Base-by-base conservation (phyloP, 2,797 vertebrate species). In the Phylloscopus collybita region DNA sequence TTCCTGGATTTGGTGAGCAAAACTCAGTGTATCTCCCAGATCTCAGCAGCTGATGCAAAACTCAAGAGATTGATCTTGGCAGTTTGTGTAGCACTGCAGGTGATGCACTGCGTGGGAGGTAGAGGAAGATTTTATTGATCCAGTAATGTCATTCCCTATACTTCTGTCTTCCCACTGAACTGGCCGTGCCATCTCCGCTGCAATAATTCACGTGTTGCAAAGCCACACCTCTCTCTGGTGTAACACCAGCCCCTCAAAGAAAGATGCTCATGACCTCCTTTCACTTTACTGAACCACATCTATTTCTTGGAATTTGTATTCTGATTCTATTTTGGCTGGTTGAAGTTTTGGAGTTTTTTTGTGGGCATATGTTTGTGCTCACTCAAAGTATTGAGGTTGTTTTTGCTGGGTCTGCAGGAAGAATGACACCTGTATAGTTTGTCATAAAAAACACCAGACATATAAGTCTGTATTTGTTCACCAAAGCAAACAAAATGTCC, bases 101-200 rank as follows among this genome's bases (percentile, higher is more conserved):
- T 21, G 3, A 67, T 79, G 88, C 76, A 65, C 30, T 71, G 62
- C 17, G 57, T 59, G 59, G 81, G 91, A 93, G 62, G 32, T 54
- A 50, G 64, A 82, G 29, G 75, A 80, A 80, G 71, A 82, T 61
- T 76, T 70, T 90, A 93, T 93, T 85, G 94, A 93, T 94, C 76
- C 45, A 29, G 16, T 64, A 79, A 40, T 40, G 67, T 61, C 67
- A 44, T 82, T 94, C 60, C 22, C 66, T 42, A 44, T 59, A 36
- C 65, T 73, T 74, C 75, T 90, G 2, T 92, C n/a, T 47, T 93
- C 32, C 67, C n/a, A 32, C 50, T 78, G 61, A 90, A 62, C 59
- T 65, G 70, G 57, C 47, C 45, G 10, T 86, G 90, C 73, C 42
- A 22, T 90, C 69, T 75, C 54, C 0, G 0, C 49, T 90, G 82